Base-by-base conservation (phyloP, 2,113 vertebrate genomes). In the Aleadryas rufinucha region DNA sequence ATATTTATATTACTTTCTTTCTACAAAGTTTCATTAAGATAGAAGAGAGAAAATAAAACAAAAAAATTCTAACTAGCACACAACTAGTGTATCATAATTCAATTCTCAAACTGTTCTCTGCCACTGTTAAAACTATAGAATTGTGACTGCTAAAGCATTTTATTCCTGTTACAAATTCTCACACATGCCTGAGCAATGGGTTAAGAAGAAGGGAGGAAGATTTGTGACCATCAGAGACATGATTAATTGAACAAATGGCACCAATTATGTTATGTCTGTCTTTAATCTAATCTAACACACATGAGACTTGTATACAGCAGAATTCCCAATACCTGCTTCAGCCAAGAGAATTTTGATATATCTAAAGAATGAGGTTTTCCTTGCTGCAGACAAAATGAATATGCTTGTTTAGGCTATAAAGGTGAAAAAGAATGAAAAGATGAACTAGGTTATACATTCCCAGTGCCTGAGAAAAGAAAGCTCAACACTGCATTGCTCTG, bases 361-460 rank as follows among this genome's bases (percentile, higher is more conserved):
- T 72, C 49, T 80, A 42, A 85, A 90, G 77, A 94, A 94, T 89
- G 54, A 93, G 15, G 24, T 87, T 95, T 95, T 95, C 57, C 57
- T 76, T 93, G 60, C 74, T 89, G 84, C 80, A 95, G 93, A 89
- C 92, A 96, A 92, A 97, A 96, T 87, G 18, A 90, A 83, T 71
- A 35, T 15, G 45, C 33, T 93, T 96, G 86, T 93, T 97, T 93
- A 94, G 91, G 57, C 84, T 96, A 87, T 65, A 66, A 88, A 96
- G 78, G 74, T 94, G 66, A 95, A 66, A 89, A 91, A 61, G 65
- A 80, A 79, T 24, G 39, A 65, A 90, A 72, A 87, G 76, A 92
- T 47, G 19, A 84, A 95, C 72, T 14, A 84, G 31, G 19, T 28
- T 49, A 68, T 60, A 78, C 50, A 75, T 89, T 96, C 76, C 47